A percentile compares a stretch with the other conserved stretches of the same genome.
Evolutionary conservation across 2,113 vertebrate species (phyloP).

Genomic region (Bujurquina vittata): DNA sequence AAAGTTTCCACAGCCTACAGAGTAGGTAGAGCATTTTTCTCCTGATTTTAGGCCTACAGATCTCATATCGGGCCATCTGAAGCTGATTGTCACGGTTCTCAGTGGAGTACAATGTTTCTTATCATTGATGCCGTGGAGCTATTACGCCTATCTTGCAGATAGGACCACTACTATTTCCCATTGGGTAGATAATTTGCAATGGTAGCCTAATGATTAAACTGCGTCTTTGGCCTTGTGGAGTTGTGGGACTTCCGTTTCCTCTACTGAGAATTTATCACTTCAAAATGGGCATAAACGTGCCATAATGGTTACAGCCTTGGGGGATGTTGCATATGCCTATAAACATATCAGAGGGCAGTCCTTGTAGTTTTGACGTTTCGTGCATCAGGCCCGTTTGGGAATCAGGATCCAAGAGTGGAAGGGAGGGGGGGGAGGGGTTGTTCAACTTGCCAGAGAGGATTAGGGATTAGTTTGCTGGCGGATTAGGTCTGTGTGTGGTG

Average conservation of each 20-base stretch:
- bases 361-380: constrained; percentile 10
- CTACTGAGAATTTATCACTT: background rate
- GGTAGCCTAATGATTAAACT: constrained; percentile 10
- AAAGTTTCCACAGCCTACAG: background rate
- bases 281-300: background rate
- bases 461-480: constrained; percentile 82
- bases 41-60: background rate
- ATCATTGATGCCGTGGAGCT: constrained; percentile 42
- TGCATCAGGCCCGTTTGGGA: constrained; percentile 44
- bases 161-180: constrained; percentile 11
- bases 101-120: constrained; percentile 39
- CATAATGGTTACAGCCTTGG: background rate
- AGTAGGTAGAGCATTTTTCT: background rate
- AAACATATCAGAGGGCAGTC: background rate
- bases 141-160: constrained; percentile 48
- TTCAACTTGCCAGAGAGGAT: constrained; percentile 78
- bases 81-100: constrained; percentile 28
- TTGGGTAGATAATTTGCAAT: constrained; percentile 33
- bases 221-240: constrained; percentile 23
- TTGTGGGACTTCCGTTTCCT: background rate
- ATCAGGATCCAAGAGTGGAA: constrained; percentile 31
- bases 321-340: background rate
- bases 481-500: constrained; percentile 75
- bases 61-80: constrained; percentile 17
- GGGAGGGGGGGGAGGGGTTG: constrained; percentile 25